phyloP scores from a whole-genome alignment of 2,113 vertebrate genomes.

The Cynoglossus semilaevis region DNA sequence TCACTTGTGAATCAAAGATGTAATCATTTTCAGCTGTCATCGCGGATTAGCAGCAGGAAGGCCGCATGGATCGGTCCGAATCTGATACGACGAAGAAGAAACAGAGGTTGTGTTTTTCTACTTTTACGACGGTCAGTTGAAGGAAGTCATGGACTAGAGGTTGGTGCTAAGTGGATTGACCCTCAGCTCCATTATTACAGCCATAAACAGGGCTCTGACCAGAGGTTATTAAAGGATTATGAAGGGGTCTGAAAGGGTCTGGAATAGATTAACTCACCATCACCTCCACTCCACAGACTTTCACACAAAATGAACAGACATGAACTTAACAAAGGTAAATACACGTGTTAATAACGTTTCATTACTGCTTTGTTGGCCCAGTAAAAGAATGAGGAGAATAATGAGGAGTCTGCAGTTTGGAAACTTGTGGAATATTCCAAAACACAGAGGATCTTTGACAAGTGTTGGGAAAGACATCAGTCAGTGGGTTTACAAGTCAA shows the following conservation, averaged over 20 bases:
- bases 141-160: conserved; percentile 42
- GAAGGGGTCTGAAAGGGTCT: conserved; percentile 43
- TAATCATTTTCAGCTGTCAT: neutral
- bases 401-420: too few species aligned
- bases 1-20: neutral
- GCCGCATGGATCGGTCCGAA: conserved; percentile 1
- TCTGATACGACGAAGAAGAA: conserved; percentile 1
- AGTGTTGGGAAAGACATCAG: too few species aligned
- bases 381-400: too few species aligned
- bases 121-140: conserved; percentile 28
- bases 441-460: too few species aligned
- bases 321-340: neutral
- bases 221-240: conserved; percentile 59
- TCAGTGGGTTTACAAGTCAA: too few species aligned
- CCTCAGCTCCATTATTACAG: conserved; percentile 39
- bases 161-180: conserved; percentile 58
- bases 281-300: conserved; percentile 38
- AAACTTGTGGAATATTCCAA: too few species aligned
- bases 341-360: neutral
- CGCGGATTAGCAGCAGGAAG: neutral
- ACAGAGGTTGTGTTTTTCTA: conserved; percentile 14
- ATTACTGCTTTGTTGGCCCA: neutral
- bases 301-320: conserved; percentile 3
- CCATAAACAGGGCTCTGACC: conserved; percentile 43
- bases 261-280: conserved; percentile 54